These are phyloP conservation scores for Atethmia centrago DNA, from an alignment of 2,888 invertebrate species.

Conservation along the genomic window DNA sequence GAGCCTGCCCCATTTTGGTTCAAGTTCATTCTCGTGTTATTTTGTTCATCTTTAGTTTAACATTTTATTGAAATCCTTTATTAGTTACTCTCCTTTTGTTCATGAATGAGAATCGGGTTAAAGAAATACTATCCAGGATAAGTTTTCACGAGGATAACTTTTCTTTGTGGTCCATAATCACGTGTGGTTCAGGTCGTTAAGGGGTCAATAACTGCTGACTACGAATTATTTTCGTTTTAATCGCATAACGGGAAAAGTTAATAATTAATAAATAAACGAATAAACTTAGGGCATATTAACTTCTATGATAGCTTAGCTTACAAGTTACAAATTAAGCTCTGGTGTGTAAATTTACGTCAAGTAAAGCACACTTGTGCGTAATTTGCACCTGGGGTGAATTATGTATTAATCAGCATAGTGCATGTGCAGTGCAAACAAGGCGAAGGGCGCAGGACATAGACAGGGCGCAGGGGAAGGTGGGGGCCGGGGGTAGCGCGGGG, in stretches of 20 bases:
- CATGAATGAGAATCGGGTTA: slow-evolving; percentile 10
- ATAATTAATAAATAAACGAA: slow-evolving; percentile 25
- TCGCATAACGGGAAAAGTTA: slow-evolving; percentile 29
- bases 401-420: slow-evolving; percentile 57
- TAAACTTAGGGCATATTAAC: background rate
- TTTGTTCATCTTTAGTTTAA: slow-evolving; percentile 70
- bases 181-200: slow-evolving; percentile 87
- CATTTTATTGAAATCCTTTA: slow-evolving; percentile 33
- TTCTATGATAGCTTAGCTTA: slow-evolving; percentile 5
- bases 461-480: slow-evolving; percentile 70
- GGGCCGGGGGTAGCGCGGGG: slow-evolving; percentile 72
- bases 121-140: slow-evolving; percentile 27
- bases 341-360: slow-evolving; percentile 21
- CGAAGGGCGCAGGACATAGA: slow-evolving; percentile 78
- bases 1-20: slow-evolving; percentile 84
- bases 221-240: slow-evolving; percentile 71
- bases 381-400: slow-evolving; percentile 57
- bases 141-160: slow-evolving; percentile 57
- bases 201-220: slow-evolving; percentile 88
- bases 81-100: background rate
- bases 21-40: slow-evolving; percentile 82
- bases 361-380: slow-evolving; percentile 53
- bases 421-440: slow-evolving; percentile 77
- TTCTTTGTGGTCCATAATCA: slow-evolving; percentile 85
- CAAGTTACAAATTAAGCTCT: slow-evolving; percentile 31